These are phyloP conservation scores for Podiceps cristatus DNA, from an alignment of 2,113 vertebrate species.

Conservation along the genomic window DNA sequence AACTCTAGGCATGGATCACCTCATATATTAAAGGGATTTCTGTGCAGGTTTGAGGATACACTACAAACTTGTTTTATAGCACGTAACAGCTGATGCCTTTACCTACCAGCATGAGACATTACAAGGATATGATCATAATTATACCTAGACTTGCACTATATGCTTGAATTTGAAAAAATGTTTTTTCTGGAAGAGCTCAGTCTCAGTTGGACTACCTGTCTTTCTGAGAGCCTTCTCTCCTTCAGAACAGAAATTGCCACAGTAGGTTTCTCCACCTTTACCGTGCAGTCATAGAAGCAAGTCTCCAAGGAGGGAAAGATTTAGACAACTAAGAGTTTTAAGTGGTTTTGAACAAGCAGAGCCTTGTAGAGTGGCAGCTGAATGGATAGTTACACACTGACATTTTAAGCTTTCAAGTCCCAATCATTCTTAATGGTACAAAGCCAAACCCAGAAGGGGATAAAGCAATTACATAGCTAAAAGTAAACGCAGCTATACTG, in stretches of 20 bases:
- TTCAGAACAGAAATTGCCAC: background rate
- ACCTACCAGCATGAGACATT: background rate
- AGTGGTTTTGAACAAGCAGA: constrained; percentile 32
- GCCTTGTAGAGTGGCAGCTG: background rate
- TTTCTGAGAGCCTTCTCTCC: background rate
- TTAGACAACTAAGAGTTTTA: constrained; percentile 28
- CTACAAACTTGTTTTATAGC: background rate
- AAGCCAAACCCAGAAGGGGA: constrained; percentile 51
- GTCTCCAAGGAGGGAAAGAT: constrained; percentile 4
- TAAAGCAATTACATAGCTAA: constrained; percentile 1
- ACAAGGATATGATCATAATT: background rate
- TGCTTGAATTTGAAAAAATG: background rate
- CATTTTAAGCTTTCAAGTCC: constrained; percentile 42
- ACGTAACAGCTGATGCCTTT: background rate
- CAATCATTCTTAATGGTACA: constrained; percentile 2
- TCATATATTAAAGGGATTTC: background rate
- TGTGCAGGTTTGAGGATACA: background rate
- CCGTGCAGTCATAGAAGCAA: background rate
- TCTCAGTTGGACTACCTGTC: background rate
- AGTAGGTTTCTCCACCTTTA: constrained; percentile 2
- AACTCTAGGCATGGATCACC: background rate
- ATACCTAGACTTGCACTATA: background rate
- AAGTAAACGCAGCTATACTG: background rate
- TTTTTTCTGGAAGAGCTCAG: background rate
- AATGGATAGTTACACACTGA: constrained; percentile 13